Conservation (phyloP, 2,888 invertebrate genomes). For the Lucinisca nassula region DNA sequence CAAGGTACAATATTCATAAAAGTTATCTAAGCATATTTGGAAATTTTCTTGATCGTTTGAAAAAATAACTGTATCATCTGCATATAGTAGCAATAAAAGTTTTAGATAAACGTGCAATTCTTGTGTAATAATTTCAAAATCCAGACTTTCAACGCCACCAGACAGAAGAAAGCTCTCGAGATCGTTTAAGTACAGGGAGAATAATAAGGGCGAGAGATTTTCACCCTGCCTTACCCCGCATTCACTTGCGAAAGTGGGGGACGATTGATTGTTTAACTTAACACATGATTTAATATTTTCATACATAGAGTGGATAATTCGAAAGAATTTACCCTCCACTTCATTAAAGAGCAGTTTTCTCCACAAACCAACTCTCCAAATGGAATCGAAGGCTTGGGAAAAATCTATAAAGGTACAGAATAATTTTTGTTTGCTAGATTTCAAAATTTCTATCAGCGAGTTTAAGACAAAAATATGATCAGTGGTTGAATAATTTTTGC, state of each 20-base stretch:
- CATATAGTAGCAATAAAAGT: conserved; percentile 30
- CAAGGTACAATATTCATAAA: conserved; percentile 23
- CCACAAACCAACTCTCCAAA: conserved; percentile 2
- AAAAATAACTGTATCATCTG: conserved; percentile 45
- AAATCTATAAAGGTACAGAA: conserved; percentile 22
- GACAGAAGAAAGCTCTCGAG: conserved; percentile 27
- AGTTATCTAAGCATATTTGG: conserved; percentile 26
- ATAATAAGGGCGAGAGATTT: conserved; percentile 34
- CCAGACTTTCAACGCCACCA: background rate
- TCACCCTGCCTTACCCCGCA: conserved; percentile 35
- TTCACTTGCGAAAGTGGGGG: conserved; percentile 28
- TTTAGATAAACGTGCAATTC: conserved; percentile 8
- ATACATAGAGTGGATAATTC: conserved; percentile 19
- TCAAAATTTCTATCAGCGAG: background rate
- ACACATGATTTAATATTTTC: conserved; percentile 46
- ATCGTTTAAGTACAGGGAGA: conserved; percentile 47
- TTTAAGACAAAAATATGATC: conserved; percentile 1
- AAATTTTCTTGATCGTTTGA: conserved; percentile 9
- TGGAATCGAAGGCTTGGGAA: conserved; percentile 8
- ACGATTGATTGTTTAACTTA: background rate
- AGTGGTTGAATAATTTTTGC: conserved; percentile 12
- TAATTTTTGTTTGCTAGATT: conserved; percentile 26
- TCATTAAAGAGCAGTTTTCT: background rate
- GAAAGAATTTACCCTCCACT: background rate
- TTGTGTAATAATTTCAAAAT: background rate